phyloP scores from a whole-genome alignment of 2,797 vertebrate genomes.

The Phrynocephalus vlangalii region DNA sequence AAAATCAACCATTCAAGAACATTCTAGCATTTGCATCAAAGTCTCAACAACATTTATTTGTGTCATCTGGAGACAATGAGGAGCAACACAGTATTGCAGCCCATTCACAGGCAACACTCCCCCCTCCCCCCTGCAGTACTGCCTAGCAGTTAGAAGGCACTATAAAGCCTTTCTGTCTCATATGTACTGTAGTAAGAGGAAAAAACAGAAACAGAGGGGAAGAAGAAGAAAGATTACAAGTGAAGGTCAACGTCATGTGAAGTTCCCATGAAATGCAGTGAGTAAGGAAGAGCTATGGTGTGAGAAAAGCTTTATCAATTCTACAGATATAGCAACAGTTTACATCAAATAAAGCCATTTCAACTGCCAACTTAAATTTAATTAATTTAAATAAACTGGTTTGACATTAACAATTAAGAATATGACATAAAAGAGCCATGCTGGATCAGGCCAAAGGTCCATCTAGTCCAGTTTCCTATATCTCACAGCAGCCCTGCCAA shows the following conservation, averaged over 20 bases:
- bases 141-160: background rate
- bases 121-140: background rate
- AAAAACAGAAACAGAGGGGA: background rate
- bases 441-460: no score
- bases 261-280: background rate
- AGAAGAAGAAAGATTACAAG: background rate
- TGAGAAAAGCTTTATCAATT: background rate
- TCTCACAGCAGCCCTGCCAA: no score
- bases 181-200: background rate
- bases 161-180: background rate
- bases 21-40: background rate
- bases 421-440: no score
- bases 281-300: background rate
- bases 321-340: background rate
- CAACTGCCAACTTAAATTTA: background rate
- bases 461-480: no score
- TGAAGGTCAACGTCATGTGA: background rate
- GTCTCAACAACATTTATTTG: conserved; percentile 3
- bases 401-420: no score
- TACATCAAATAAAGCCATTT: background rate
- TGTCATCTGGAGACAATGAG: conserved; percentile 4
- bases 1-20: conserved; percentile 49
- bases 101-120: background rate
- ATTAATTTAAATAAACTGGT: background rate
- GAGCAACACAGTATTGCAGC: conserved; percentile 12